Base-by-base conservation (phyloP, 2,888 invertebrate genomes). In the Chesias legatella region DNA sequence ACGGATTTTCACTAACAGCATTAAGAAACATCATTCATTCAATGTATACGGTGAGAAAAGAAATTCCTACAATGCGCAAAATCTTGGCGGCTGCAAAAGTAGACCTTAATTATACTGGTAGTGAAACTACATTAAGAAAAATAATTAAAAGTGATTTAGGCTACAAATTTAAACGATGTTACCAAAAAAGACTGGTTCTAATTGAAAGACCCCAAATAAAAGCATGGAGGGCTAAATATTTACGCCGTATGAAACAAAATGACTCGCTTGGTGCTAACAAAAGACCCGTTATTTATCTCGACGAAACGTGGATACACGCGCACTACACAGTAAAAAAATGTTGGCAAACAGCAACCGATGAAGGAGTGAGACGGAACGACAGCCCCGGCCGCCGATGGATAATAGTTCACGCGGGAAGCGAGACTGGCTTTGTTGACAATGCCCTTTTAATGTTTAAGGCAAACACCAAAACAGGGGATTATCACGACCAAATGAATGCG, bases 251-350 rank as follows among this genome's bases (percentile, higher is more conserved):
- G n/a, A n/a, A n/a, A n/a, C n/a, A n/a, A n/a, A n/a, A n/a, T n/a
- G n/a, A n/a, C n/a, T n/a, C n/a, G n/a, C n/a, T n/a, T 31, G 7
- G n/a, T 2, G 22, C 22, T 10, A 4, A 22, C 9, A 31, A 22
- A 21, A 10, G 39, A 32, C 22, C 26, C 7, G 43, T 48, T 6
- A 21, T 31, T 3, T 51, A 48, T 23, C 22, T 47, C 11, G 48
- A 53, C 11, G 56, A 56, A 26, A 48, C 53, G 7, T 51, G 53
- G 51, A 53, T 57, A 5, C 58, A 57, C 31, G 13, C 41, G 0
- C 47, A 54, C 33, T 52, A 49, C 17, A 44, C 49, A 6, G 48
- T 55, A 7, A 33, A 8, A 11, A 55, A 53, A 43, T 53, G 44
- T 13, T 53, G 51, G 51, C 53, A 51, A 33, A 34, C 20, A 23